Conservation (phyloP, 2,888 invertebrate genomes). For the Pollenia angustigena region DNA sequence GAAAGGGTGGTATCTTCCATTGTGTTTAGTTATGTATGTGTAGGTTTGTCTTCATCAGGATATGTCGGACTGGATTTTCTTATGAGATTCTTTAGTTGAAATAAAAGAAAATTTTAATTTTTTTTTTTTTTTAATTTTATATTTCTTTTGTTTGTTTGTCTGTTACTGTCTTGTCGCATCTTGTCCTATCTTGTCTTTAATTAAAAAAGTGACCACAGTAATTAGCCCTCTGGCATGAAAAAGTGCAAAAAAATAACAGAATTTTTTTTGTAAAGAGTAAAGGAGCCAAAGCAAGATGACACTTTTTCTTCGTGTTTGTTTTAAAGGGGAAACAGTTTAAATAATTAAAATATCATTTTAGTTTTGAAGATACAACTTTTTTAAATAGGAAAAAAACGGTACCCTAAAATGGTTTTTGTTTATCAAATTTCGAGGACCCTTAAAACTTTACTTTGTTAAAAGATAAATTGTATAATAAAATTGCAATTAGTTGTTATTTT, state of each 20-base stretch:
- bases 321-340: neutral
- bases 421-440: no score
- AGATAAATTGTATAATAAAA: no score
- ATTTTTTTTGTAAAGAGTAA: conserved; percentile 18
- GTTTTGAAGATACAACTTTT: no score
- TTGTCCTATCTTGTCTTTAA: conserved; percentile 82
- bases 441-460: no score
- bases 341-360: neutral
- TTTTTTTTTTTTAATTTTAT: conserved; percentile 29
- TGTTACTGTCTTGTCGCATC: conserved; percentile 75
- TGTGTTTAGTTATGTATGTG: conserved; percentile 49
- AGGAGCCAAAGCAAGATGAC: conserved; percentile 31
- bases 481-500: no score
- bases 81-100: conserved; percentile 50
- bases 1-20: conserved; percentile 60
- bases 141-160: conserved; percentile 72
- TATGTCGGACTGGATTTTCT: conserved; percentile 43
- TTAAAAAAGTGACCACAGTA: conserved; percentile 84
- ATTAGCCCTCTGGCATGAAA: conserved; percentile 82
- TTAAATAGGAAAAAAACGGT: no score
- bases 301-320: conserved; percentile 15
- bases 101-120: conserved; percentile 42
- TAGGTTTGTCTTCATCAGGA: conserved; percentile 1
- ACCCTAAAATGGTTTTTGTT: no score
- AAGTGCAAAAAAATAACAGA: conserved; percentile 3